Conservation (phyloP, 2,888 invertebrate species). For the Sisyra terminalis region DNA sequence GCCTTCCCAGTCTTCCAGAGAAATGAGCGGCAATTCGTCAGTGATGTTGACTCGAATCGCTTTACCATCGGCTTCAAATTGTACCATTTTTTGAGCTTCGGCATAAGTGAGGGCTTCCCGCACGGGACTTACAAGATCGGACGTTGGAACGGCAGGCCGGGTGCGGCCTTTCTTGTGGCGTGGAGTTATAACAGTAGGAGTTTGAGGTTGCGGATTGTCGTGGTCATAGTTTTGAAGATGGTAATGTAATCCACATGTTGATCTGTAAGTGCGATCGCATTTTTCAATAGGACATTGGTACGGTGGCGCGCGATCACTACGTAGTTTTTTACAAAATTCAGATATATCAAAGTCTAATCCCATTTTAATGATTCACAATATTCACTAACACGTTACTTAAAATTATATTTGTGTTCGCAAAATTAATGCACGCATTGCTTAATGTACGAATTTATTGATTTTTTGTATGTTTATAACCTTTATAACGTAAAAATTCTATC, state of each 20-base stretch:
- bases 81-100: conserved; percentile 71
- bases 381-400: too few relatives aligned
- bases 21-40: conserved; percentile 50
- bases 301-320: conserved; percentile 65
- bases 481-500: too few relatives aligned
- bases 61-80: conserved; percentile 67
- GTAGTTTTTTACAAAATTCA: conserved; percentile 69
- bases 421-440: too few relatives aligned
- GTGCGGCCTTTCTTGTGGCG: conserved; percentile 41
- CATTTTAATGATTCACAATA: conserved; percentile 37
- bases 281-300: conserved; percentile 74
- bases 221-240: conserved; percentile 76
- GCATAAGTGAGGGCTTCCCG: conserved; percentile 65
- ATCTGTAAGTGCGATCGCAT: conserved; percentile 75
- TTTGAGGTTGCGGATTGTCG: conserved; percentile 51
- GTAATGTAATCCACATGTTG: conserved; percentile 70
- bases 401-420: too few relatives aligned
- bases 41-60: conserved; percentile 31
- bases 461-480: too few relatives aligned
- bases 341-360: conserved; percentile 74
- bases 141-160: conserved; percentile 22
- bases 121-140: conserved; percentile 33
- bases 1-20: conserved; percentile 40
- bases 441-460: too few relatives aligned
- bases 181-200: conserved; percentile 38